These are phyloP conservation scores for Loriculus beryllinus DNA, from an alignment of 2,797 vertebrate species.

Conservation along the genomic window DNA sequence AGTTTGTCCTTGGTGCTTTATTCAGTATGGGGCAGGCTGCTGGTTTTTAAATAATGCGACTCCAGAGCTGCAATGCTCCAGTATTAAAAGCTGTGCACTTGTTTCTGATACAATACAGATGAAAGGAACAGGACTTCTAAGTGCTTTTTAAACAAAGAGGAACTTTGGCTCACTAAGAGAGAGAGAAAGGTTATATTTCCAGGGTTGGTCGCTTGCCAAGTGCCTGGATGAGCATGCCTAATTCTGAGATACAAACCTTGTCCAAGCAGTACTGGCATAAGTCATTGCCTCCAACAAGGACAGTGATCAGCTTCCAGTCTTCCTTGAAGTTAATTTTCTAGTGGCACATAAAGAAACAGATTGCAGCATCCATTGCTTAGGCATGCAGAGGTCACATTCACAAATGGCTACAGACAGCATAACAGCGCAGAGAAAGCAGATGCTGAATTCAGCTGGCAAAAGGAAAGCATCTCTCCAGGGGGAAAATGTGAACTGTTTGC, in stretches of 20 bases:
- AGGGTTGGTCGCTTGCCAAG: not conserved
- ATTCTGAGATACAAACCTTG: constrained; percentile 74
- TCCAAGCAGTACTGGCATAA: constrained; percentile 90
- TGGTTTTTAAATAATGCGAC: not conserved
- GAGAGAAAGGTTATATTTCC: not conserved
- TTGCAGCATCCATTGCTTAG: not conserved
- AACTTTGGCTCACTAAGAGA: not conserved
- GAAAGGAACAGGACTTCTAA: not conserved
- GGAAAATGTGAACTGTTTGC: not conserved
- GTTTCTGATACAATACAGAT: not conserved
- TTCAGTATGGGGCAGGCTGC: not conserved
- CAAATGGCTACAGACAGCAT: not conserved
- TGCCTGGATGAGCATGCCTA: not conserved
- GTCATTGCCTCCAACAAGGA: constrained; percentile 90
- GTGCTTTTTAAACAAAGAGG: constrained; percentile 27
- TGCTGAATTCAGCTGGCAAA: not conserved
- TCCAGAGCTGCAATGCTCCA: not conserved
- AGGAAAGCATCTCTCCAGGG: not conserved
- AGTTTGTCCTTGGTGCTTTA: not conserved
- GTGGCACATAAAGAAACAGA: constrained; percentile 34
- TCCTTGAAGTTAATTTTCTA: constrained; percentile 86
- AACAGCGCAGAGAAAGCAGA: not conserved
- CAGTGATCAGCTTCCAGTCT: constrained; percentile 94
- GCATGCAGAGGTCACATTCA: not conserved
- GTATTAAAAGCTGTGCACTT: not conserved